Conservation (phyloP, 2,113 vertebrate species). For the Ptilorrhoa leucosticta region DNA sequence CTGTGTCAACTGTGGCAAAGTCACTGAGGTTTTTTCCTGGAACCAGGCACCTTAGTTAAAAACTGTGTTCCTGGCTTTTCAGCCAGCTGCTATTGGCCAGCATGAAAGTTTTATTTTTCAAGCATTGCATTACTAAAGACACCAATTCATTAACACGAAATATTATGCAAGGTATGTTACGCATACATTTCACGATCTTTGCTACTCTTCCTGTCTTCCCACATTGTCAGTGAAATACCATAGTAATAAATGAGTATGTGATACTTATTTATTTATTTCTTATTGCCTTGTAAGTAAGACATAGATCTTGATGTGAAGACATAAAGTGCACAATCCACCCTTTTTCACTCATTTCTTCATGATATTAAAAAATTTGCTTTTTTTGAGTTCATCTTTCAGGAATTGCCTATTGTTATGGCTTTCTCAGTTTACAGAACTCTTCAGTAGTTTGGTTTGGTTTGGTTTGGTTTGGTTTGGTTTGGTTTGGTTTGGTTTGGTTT, state of each 20-base stretch:
- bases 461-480: not conserved
- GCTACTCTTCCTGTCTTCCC: not conserved
- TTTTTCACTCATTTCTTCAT: not conserved
- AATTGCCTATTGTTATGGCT: not conserved
- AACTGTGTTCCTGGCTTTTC: not conserved
- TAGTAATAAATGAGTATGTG: not conserved
- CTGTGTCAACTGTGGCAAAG: not conserved
- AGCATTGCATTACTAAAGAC: not conserved
- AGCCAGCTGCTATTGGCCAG: not conserved
- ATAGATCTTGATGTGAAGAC: not conserved
- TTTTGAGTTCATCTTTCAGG: not conserved
- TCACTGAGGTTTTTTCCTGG: not conserved
- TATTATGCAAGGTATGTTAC: not conserved
- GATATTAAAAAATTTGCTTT: not conserved
- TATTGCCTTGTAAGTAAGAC: not conserved
- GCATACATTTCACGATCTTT: not conserved
- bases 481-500: not conserved
- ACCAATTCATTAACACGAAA: not conserved
- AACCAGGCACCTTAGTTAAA: not conserved
- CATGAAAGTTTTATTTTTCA: not conserved
- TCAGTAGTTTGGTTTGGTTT: not conserved
- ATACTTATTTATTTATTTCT: not conserved
- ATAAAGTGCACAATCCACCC: not conserved
- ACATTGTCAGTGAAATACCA: not conserved
- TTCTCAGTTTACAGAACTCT: not conserved